A percentile compares a stretch with the other conserved stretches of the same genome.
Conservation (phyloP, 1,140 invertebrate genomes). For the Agrypnia vestita region DNA sequence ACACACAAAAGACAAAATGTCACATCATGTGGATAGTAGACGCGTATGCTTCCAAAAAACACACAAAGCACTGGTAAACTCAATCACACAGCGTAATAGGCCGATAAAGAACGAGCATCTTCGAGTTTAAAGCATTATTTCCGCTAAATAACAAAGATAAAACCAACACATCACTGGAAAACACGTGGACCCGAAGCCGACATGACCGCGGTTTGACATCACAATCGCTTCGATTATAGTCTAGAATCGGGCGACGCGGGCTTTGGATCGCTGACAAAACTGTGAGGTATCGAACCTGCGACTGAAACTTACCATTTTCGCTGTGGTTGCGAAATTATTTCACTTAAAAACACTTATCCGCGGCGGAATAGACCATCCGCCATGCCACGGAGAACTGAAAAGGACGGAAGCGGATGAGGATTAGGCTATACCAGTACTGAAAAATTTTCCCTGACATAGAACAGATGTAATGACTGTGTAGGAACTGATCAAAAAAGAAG, state of each 20-base stretch:
- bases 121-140: background rate
- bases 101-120: background rate
- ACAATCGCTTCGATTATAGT: background rate
- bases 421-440: conserved; percentile 67
- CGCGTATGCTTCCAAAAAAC: background rate
- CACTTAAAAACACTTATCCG: conserved; percentile 69
- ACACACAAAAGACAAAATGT: conserved; percentile 39
- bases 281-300: background rate
- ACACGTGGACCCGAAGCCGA: conserved; percentile 39
- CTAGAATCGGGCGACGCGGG: background rate
- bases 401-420: conserved; percentile 68
- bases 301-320: conserved; percentile 70
- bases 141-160: conserved; percentile 18
- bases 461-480: too few species aligned
- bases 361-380: conserved; percentile 72
- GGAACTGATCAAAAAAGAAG: too few species aligned
- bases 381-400: conserved; percentile 73
- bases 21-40: conserved; percentile 46
- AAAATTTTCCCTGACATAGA: conserved; percentile 27
- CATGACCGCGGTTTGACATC: conserved; percentile 18
- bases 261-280: background rate
- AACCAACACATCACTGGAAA: conserved; percentile 1
- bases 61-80: background rate
- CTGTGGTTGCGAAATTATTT: conserved; percentile 69
- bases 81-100: background rate